Base-by-base conservation (phyloP, 2,113 vertebrate genomes). In the Galeopterus variegatus region DNA sequence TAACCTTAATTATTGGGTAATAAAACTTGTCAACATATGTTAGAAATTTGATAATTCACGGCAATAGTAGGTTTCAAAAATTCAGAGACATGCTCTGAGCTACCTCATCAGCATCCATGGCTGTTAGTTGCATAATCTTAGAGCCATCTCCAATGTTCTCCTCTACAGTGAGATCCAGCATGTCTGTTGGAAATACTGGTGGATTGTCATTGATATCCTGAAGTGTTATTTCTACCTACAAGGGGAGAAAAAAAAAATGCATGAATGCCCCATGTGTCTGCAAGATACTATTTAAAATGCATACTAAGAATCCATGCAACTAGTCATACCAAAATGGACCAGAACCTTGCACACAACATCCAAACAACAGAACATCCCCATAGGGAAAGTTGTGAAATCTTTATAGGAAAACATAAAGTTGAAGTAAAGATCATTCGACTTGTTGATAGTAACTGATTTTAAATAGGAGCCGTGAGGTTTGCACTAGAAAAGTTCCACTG, bases 121-220 rank as follows among this genome's bases (percentile, higher is more conserved):
- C 99, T 92, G 99, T 99, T 97, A 99, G 98, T 97, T 99, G 99
- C 99, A 99, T 98, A 98, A 99, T 99, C 99, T 99, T 99, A 94
- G 99, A 99, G 80, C 99, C 99, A 75, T 99, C 99, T 1, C 99
- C 99, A 15, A 99, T 99, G 94, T 99, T 99, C 98, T 99, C 99
- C 98, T 99, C 99, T 6, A 99, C 99, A 0, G 99, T 99, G 95
- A 99, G 98, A 73, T 99, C 99, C 3, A 99, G 99, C 94, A 98
- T 99, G 94, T 99, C 99, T 6, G 99, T 99, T 69, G 99, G 99
- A 98, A 99, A 99, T 24, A 99, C 97, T 8, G 99, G 99, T 3
- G 99, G 99, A 97, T 99, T 99, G 99, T 99, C 99, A 24, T 99
- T 99, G 98, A 99, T 98, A 96, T 99, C 99, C 97, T 99, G 99